These are phyloP conservation scores for Bilobella aurantiaca DNA, from an alignment of 1,140 invertebrate species.

Conservation along the genomic window DNA sequence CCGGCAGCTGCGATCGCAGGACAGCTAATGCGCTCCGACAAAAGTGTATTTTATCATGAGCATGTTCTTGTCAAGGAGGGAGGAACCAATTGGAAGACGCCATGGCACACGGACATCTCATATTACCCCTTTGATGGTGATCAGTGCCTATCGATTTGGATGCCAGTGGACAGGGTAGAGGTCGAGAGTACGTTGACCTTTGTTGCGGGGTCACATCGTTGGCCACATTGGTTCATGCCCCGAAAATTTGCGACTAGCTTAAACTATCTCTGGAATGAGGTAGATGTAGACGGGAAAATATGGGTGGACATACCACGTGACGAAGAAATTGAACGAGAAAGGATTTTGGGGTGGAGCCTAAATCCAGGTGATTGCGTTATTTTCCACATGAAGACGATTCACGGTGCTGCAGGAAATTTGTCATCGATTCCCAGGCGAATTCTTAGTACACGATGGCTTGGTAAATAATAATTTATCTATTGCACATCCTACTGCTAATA, in stretches of 20 bases:
- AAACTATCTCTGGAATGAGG: not conserved
- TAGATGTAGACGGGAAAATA: not conserved
- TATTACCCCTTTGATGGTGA: conserved; percentile 10
- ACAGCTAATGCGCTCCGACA: not conserved
- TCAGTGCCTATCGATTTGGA: not conserved
- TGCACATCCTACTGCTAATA: not conserved
- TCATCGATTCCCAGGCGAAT: not conserved
- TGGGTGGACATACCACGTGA: not conserved
- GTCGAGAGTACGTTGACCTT: not conserved
- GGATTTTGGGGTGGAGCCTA: not conserved
- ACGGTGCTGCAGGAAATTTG: conserved; percentile 4
- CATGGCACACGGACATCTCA: conserved; percentile 6
- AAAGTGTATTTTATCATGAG: conserved; percentile 3
- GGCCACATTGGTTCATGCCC: not conserved
- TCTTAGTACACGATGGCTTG: conserved; percentile 1
- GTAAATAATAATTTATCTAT: conserved; percentile 4
- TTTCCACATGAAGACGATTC: conserved; percentile 4
- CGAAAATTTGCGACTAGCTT: not conserved
- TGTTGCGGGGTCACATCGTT: not conserved
- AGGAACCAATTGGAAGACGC: not conserved
- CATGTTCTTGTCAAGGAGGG: conserved; percentile 9
- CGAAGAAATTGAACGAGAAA: not conserved
- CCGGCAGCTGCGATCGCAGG: not conserved
- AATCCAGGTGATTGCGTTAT: not conserved
- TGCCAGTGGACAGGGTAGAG: not conserved